Percentiles rank a stretch among this genome's conserved stretches.
These are phyloP conservation scores for Hanleya hanleyi DNA, from an alignment of 2,888 invertebrate species.

Conservation along the genomic window DNA sequence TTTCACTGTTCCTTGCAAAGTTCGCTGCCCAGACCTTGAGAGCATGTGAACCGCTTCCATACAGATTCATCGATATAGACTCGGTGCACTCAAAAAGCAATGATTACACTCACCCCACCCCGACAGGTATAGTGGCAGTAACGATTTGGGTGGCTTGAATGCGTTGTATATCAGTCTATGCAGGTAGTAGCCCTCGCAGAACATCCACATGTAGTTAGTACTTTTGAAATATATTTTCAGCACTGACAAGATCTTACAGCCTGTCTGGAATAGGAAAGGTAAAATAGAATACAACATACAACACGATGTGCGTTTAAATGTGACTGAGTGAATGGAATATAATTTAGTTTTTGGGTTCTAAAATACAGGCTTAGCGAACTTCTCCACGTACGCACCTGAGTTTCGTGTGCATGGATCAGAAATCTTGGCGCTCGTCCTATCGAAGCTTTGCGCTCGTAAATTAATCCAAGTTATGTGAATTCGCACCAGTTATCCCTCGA, in stretches of 20 bases:
- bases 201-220: constrained; percentile 70
- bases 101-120: constrained; percentile 72
- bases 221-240: constrained; percentile 61
- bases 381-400: too few species aligned
- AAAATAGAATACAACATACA: too few species aligned
- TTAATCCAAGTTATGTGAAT: too few species aligned
- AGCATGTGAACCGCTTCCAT: neutral
- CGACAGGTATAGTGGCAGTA: constrained; percentile 55
- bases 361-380: too few species aligned
- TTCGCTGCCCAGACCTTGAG: neutral
- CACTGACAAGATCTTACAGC: constrained; percentile 64
- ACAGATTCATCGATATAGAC: constrained; percentile 8
- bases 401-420: too few species aligned
- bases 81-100: neutral
- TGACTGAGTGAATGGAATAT: too few species aligned
- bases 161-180: constrained; percentile 67
- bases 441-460: too few species aligned
- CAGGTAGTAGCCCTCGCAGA: constrained; percentile 69
- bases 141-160: constrained; percentile 62
- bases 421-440: too few species aligned
- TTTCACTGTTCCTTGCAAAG: neutral
- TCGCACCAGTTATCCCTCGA: too few species aligned
- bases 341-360: too few species aligned
- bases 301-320: too few species aligned
- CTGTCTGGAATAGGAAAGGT: constrained; percentile 54